Evolutionary conservation across 2,113 vertebrate genomes (phyloP).

Genomic region (Antechinus flavipes): DNA sequence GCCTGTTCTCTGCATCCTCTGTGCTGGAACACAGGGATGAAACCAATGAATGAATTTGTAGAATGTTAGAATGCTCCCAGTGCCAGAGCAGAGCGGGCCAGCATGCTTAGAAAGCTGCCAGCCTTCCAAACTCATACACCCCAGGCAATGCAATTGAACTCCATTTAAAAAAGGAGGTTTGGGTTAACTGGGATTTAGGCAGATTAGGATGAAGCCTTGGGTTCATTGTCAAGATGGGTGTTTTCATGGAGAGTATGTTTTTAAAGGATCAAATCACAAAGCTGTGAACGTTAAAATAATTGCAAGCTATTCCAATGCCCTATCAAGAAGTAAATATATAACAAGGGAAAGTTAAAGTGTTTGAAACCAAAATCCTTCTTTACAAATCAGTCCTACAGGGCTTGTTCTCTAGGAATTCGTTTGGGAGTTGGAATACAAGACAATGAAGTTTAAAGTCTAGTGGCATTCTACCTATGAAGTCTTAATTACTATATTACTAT

Average conservation of each 20-base stretch:
- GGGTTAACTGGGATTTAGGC: constrained; percentile 1
- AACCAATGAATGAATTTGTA: constrained; percentile 3
- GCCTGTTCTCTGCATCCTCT: not conserved
- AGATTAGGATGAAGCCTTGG: not conserved
- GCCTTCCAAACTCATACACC: not conserved
- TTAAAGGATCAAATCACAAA: not conserved
- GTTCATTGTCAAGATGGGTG: not conserved
- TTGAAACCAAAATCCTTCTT: not conserved
- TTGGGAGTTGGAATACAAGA: not conserved
- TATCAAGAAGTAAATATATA: not conserved
- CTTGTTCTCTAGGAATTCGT: not conserved
- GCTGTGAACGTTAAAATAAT: not conserved
- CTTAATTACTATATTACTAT: not conserved
- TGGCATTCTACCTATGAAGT: not conserved
- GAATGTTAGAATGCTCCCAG: not conserved
- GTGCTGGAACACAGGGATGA: not conserved
- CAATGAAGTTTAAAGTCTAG: not conserved
- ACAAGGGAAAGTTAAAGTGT: not conserved
- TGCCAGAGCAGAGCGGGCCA: not conserved
- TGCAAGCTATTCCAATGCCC: not conserved
- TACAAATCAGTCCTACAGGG: not conserved
- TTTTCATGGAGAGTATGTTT: not conserved
- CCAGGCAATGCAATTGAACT: not conserved
- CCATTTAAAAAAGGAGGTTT: not conserved
- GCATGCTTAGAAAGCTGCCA: not conserved